phyloP scores from a whole-genome alignment of 53 echinoderm and acorn worm species.

The Pentamera pediparva region DNA sequence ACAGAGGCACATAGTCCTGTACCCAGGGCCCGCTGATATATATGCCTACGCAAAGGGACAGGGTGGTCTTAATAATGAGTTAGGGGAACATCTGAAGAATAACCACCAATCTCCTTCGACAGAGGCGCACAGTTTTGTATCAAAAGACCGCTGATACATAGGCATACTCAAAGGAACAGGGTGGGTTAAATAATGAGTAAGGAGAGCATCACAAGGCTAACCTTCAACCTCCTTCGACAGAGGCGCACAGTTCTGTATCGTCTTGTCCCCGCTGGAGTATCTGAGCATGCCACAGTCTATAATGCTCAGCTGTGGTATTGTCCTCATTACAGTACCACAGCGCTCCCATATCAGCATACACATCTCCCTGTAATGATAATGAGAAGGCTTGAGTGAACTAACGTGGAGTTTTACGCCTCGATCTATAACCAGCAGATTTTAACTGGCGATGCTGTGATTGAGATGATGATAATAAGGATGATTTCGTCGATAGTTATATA shows the following conservation, averaged over 20 bases:
- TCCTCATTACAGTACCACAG: conserved; percentile 2
- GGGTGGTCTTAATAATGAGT: too few species aligned
- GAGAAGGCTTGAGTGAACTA: too few species aligned
- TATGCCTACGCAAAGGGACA: not conserved
- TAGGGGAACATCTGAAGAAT: too few species aligned
- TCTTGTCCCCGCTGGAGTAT: not conserved
- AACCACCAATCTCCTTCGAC: too few species aligned
- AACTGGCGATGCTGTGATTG: too few species aligned
- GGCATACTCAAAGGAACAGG: not conserved
- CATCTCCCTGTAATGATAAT: not conserved
- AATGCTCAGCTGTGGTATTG: not conserved
- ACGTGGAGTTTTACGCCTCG: too few species aligned
- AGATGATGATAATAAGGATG: not conserved
- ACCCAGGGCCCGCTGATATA: too few species aligned
- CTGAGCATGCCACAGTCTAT: not conserved
- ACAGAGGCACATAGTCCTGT: too few species aligned
- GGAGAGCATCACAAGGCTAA: not conserved
- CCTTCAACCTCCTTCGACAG: conserved; percentile 1
- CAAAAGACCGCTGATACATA: too few species aligned
- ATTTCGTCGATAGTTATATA: not conserved
- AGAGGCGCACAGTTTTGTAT: too few species aligned
- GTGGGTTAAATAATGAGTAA: not conserved
- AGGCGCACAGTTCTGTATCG: conserved; percentile 16
- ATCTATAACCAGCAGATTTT: too few species aligned
- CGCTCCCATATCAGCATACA: not conserved